Evolutionary conservation across 2,888 invertebrate species (phyloP).

Genomic region (Leucophenga maculata): DNA sequence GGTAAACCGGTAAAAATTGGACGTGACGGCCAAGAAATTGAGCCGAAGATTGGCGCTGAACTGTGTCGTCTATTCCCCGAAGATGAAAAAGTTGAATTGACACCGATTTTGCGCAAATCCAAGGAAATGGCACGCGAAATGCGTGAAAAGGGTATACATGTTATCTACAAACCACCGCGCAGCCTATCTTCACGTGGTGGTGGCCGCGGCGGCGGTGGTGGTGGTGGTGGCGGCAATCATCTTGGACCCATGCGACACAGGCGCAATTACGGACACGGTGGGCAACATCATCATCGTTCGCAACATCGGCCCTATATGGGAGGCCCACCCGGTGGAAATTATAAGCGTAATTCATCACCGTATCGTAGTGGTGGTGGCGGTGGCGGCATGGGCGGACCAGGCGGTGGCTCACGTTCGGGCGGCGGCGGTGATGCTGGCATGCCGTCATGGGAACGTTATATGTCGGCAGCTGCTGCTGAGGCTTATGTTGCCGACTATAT

Average conservation of each 20-base stretch:
- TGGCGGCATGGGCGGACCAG: constrained; percentile 49
- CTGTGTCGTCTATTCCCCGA: constrained; percentile 92
- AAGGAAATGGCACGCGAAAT: constrained; percentile 85
- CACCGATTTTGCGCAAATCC: constrained; percentile 87
- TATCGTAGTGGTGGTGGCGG: constrained; percentile 49
- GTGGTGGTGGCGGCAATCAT: constrained; percentile 53
- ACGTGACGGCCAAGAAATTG: constrained; percentile 98
- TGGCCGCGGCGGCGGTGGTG: constrained; percentile 67
- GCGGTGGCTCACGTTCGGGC: constrained; percentile 73
- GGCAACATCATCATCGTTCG: constrained; percentile 75
- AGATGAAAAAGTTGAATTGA: constrained; percentile 92
- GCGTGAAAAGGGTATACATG: constrained; percentile 71
- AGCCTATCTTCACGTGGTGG: constrained; percentile 70
- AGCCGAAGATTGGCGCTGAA: constrained; percentile 95
- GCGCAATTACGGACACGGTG: constrained; percentile 68
- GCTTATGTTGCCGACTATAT: constrained; percentile 92
- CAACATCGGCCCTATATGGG: constrained; percentile 75
- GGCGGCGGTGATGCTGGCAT: constrained; percentile 75
- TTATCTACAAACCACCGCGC: constrained; percentile 73
- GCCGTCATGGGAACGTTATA: constrained; percentile 77
- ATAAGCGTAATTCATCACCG: constrained; percentile 63
- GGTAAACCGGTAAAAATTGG: constrained; percentile 99
- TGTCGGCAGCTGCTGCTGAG: constrained; percentile 82
- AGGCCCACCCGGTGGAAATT: constrained; percentile 54
- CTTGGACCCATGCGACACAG: constrained; percentile 55